Evolutionary conservation across 2,797 vertebrate genomes (phyloP).

Genomic region (Gymnoscopelus microlampas): DNA sequence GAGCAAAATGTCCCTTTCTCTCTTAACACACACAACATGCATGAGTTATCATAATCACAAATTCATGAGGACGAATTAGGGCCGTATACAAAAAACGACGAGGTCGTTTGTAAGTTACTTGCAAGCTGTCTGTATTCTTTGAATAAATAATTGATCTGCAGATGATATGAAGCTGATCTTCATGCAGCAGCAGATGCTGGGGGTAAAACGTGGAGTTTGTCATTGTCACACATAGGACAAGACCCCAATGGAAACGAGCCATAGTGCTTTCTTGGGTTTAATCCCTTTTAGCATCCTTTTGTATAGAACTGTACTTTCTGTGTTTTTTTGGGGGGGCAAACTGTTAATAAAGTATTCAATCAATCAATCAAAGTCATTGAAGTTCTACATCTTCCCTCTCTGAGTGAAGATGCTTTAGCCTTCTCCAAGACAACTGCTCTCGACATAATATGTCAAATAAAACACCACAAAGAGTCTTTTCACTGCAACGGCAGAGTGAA

Average conservation of each 20-base stretch:
- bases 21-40: conserved; percentile 42
- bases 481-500: conserved; percentile 63
- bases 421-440: conserved; percentile 79
- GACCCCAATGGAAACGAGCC: neutral
- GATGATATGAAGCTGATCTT: conserved; percentile 68
- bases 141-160: conserved; percentile 72
- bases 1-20: conserved; percentile 48
- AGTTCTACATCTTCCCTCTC: conserved; percentile 16
- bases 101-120: conserved; percentile 40
- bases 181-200: conserved; percentile 47
- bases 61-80: conserved; percentile 56
- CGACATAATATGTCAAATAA: conserved; percentile 65
- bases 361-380: neutral
- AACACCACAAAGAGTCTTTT: conserved; percentile 71
- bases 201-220: conserved; percentile 53
- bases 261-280: too few species aligned
- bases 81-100: conserved; percentile 29
- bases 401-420: conserved; percentile 66
- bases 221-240: conserved; percentile 57
- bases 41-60: conserved; percentile 35
- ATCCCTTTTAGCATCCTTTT: neutral
- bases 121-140: conserved; percentile 67
- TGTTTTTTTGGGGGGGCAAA: neutral
- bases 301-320: neutral
- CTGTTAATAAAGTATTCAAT: neutral